Conservation (phyloP, 2,888 invertebrate species). For the Zaprionus lineosus region DNA sequence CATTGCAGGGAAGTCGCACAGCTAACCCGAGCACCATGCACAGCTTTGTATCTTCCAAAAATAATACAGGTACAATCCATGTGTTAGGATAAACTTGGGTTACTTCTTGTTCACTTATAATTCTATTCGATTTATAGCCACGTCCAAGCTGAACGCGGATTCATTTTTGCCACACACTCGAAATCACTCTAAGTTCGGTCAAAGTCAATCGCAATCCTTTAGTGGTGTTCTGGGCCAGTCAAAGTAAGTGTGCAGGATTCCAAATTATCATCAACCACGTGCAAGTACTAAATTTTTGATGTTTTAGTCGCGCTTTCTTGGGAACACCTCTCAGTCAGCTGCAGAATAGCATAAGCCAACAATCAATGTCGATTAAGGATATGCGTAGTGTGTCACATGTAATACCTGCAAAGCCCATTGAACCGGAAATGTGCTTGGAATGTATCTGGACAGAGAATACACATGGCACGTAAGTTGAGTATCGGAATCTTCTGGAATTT, state of each 20-base stretch:
- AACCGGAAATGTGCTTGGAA: slow-evolving; percentile 94
- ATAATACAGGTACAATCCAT: slow-evolving; percentile 70
- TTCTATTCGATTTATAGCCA: slow-evolving; percentile 36
- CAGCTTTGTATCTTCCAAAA: slow-evolving; percentile 76
- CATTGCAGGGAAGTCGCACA: slow-evolving; percentile 47
- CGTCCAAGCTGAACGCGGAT: slow-evolving; percentile 62
- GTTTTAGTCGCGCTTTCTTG: slow-evolving; percentile 73
- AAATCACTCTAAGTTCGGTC: slow-evolving; percentile 69
- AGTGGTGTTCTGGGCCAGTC: slow-evolving; percentile 74
- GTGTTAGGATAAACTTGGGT: too few species aligned
- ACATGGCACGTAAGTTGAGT: slow-evolving; percentile 82
- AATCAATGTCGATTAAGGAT: slow-evolving; percentile 81
- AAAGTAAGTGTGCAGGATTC: slow-evolving; percentile 62
- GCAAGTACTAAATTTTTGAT: neutral
- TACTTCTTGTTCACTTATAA: too few species aligned
- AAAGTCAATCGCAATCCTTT: slow-evolving; percentile 73
- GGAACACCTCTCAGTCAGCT: slow-evolving; percentile 80
- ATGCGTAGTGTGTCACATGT: slow-evolving; percentile 83
- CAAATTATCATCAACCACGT: neutral
- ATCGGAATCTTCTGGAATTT: neutral
- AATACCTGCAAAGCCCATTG: slow-evolving; percentile 87
- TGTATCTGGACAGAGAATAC: slow-evolving; percentile 93
- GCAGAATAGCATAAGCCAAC: slow-evolving; percentile 79
- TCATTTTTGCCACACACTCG: slow-evolving; percentile 64
- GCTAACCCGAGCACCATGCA: slow-evolving; percentile 22